These are phyloP conservation scores for Spodoptera littoralis DNA, from an alignment of 2,888 invertebrate genomes.

Conservation along the genomic window DNA sequence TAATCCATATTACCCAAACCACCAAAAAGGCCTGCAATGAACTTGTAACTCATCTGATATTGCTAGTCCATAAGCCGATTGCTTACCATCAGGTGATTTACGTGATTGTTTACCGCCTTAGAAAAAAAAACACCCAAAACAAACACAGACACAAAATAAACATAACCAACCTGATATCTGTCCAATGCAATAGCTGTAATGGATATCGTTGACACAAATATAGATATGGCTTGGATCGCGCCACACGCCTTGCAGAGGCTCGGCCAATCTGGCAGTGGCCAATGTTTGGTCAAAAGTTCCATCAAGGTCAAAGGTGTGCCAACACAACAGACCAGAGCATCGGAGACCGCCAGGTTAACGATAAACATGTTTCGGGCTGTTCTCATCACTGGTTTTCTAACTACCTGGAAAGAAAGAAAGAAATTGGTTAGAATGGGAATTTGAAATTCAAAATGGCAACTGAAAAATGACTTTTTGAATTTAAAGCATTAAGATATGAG, in stretches of 20 bases:
- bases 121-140: slow-evolving; percentile 3
- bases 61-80: too few relatives aligned
- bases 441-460: not conserved
- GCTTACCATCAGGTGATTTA: too few relatives aligned
- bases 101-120: too few relatives aligned
- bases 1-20: too few relatives aligned
- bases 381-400: slow-evolving; percentile 95
- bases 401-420: slow-evolving; percentile 87
- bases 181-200: slow-evolving; percentile 97
- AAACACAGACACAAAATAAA: slow-evolving; percentile 23
- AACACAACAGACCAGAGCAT: slow-evolving; percentile 95
- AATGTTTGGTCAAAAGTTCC: slow-evolving; percentile 95
- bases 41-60: too few relatives aligned
- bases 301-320: slow-evolving; percentile 97
- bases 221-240: slow-evolving; percentile 95
- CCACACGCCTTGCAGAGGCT: slow-evolving; percentile 95
- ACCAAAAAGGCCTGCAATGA: too few relatives aligned
- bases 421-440: not conserved
- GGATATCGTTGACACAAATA: slow-evolving; percentile 97
- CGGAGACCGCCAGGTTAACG: slow-evolving; percentile 95
- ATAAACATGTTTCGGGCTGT: slow-evolving; percentile 98
- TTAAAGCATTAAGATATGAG: too few relatives aligned
- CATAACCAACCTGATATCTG: slow-evolving; percentile 91
- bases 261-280: slow-evolving; percentile 94
- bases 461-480: too few relatives aligned